phyloP scores from a whole-genome alignment of 2,797 vertebrate species.

The Tachyglossus aculeatus region DNA sequence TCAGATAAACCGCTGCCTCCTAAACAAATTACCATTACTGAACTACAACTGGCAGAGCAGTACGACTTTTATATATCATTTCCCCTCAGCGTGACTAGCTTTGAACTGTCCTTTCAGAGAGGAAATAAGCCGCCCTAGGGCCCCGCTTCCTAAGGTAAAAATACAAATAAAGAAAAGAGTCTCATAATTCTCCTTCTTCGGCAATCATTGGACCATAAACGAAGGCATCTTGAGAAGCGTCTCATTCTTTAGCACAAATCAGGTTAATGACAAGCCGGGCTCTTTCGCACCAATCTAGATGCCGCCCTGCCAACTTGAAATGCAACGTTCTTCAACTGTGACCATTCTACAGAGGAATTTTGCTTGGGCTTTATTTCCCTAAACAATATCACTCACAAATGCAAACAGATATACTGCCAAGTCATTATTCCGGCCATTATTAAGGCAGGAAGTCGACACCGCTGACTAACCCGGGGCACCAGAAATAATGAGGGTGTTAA shows the following conservation, averaged over 20 bases:
- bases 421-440: slow-evolving; percentile 39
- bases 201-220: slow-evolving; percentile 14
- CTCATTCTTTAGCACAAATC: slow-evolving; percentile 6
- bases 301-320: slow-evolving; percentile 12
- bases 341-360: slow-evolving; percentile 27
- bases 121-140: no score
- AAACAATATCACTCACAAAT: slow-evolving; percentile 30
- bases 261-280: slow-evolving; percentile 24
- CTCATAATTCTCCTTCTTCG: background rate
- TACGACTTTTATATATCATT: background rate
- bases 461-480: slow-evolving; percentile 32
- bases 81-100: background rate
- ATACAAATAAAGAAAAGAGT: slow-evolving; percentile 17
- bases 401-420: slow-evolving; percentile 31
- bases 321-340: slow-evolving; percentile 1
- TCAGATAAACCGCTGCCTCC: slow-evolving; percentile 1
- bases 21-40: slow-evolving; percentile 2
- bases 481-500: slow-evolving; percentile 50
- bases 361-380: slow-evolving; percentile 31
- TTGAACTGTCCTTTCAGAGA: slow-evolving; percentile 10
- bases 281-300: slow-evolving; percentile 7
- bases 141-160: slow-evolving; percentile 6
- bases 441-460: slow-evolving; percentile 35
- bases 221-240: slow-evolving; percentile 19
- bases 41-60: slow-evolving; percentile 9